phyloP scores from a whole-genome alignment of 2,888 invertebrate genomes.

The Hetaerina titia region DNA sequence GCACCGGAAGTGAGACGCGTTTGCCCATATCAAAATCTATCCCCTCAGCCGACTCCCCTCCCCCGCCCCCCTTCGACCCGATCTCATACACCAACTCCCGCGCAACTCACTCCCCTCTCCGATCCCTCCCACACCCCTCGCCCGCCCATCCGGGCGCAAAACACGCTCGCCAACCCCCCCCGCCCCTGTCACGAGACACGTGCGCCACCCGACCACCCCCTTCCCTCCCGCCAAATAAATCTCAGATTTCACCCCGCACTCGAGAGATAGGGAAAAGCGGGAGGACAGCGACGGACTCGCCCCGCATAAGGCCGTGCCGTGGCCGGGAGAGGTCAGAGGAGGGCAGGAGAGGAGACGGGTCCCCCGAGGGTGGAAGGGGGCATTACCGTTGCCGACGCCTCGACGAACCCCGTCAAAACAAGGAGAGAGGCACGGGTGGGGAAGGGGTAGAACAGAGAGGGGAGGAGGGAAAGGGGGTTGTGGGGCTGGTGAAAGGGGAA shows the following conservation, averaged over 20 bases:
- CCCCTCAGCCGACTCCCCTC: background rate
- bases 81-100: background rate
- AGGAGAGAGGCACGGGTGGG: constrained; percentile 20
- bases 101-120: background rate
- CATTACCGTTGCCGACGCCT: constrained; percentile 60
- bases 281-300: background rate
- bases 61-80: background rate
- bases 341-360: background rate
- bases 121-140: background rate
- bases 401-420: constrained; percentile 64
- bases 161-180: too few species aligned
- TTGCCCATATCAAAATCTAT: background rate
- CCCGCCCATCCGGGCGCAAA: background rate
- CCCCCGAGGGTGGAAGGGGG: background rate
- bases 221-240: constrained; percentile 36
- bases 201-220: too few species aligned
- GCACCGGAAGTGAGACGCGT: background rate
- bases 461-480: constrained; percentile 37
- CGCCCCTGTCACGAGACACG: background rate
- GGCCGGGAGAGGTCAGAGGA: too few species aligned
- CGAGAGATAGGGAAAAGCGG: background rate
- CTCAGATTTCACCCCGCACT: background rate
- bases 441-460: constrained; percentile 30
- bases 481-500: constrained; percentile 32
- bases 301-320: background rate